phyloP scores from a whole-genome alignment of 2,113 vertebrate genomes.

The Manacus vitellinus region DNA sequence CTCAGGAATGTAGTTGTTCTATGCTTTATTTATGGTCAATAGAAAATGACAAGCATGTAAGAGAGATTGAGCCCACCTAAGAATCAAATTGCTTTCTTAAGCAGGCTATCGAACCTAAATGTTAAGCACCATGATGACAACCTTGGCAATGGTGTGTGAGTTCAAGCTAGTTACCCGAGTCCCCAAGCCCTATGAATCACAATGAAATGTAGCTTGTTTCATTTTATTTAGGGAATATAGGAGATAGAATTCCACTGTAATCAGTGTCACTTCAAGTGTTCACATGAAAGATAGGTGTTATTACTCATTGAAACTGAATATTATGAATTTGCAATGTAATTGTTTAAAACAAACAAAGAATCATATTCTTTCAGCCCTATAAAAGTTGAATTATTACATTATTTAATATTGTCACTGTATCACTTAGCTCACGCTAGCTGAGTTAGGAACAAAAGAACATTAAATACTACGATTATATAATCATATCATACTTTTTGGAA shows the following conservation, averaged over 20 bases:
- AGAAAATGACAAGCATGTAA: not conserved
- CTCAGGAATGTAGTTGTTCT: not conserved
- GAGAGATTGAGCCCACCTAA: not conserved
- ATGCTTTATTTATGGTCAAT: not conserved
- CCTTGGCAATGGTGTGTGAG: not conserved
- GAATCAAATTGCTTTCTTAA: not conserved
- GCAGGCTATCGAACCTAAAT: not conserved
- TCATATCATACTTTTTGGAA: not conserved
- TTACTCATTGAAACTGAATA: slow-evolving; percentile 39
- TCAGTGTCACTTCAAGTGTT: slow-evolving; percentile 22
- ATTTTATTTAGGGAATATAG: not conserved
- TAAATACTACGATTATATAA: not conserved
- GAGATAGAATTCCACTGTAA: not conserved
- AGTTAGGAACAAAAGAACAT: not conserved
- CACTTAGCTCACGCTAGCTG: not conserved
- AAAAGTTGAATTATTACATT: not conserved
- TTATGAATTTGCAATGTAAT: not conserved
- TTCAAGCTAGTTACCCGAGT: not conserved
- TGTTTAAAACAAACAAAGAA: slow-evolving; percentile 1
- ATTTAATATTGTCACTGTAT: not conserved
- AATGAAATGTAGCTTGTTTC: not conserved
- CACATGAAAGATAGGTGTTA: not conserved
- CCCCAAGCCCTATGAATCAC: not conserved
- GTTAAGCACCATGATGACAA: not conserved
- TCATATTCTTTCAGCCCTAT: not conserved